These are phyloP conservation scores for Drosophila sproati DNA, from an alignment of 1,140 invertebrate species.

Conservation along the genomic window DNA sequence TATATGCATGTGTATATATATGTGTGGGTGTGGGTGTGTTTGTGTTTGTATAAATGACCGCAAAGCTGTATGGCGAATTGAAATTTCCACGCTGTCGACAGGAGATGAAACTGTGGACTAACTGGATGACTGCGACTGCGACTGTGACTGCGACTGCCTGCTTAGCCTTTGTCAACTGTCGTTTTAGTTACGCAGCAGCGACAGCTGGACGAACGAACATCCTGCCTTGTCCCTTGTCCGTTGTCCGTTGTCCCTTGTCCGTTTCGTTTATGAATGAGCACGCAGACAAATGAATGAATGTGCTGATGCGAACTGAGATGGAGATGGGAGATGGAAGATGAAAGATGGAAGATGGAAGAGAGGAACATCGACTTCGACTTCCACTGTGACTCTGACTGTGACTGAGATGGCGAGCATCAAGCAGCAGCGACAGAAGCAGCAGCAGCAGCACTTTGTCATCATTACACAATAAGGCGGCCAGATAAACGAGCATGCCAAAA, in stretches of 20 bases:
- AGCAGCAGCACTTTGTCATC: constrained; percentile 77
- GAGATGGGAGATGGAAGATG: constrained; percentile 10
- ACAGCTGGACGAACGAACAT: constrained; percentile 56
- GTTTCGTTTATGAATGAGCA: constrained; percentile 74
- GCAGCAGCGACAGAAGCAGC: constrained; percentile 24
- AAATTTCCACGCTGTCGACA: constrained; percentile 75
- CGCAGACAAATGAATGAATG: constrained; percentile 63
- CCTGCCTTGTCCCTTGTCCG: constrained; percentile 16
- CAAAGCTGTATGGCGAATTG: constrained; percentile 77
- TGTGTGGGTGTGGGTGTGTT: constrained; percentile 19
- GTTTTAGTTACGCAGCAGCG: constrained; percentile 62
- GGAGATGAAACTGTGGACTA: constrained; percentile 8
- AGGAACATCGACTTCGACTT: constrained; percentile 35
- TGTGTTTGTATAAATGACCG: constrained; percentile 66
- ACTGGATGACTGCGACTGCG: background rate
- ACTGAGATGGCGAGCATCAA: constrained; percentile 38
- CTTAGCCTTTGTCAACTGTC: constrained; percentile 81
- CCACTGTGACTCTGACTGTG: constrained; percentile 4
- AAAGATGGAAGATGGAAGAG: constrained; percentile 11
- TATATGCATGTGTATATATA: constrained; percentile 2
- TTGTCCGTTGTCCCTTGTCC: constrained; percentile 33
- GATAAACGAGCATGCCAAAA: constrained; percentile 55
- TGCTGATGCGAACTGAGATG: constrained; percentile 39
- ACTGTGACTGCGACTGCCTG: constrained; percentile 51
- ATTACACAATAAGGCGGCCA: constrained; percentile 74